Percentiles rank a stretch among this genome's conserved stretches.
phyloP scores from a whole-genome alignment of 2,797 vertebrate genomes.

The Gymnodraco acuticeps region DNA sequence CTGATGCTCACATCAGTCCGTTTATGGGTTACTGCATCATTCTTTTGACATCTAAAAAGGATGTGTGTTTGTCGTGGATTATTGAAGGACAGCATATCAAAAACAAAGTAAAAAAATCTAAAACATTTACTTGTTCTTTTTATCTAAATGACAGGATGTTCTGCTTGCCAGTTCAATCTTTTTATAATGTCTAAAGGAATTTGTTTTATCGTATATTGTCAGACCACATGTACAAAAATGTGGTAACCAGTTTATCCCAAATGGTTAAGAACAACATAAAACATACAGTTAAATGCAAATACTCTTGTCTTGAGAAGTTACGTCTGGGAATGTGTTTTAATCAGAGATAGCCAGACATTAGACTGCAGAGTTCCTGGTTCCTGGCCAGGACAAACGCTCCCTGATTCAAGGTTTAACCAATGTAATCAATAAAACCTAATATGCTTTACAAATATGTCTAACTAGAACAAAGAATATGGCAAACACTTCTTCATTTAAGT shows the following conservation, averaged over 20 bases:
- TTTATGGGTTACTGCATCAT: constrained; percentile 54
- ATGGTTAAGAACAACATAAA: background rate
- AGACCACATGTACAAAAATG: background rate
- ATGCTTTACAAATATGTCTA: background rate
- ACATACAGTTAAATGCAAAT: background rate
- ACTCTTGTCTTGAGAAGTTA: background rate
- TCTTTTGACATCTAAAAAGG: constrained; percentile 46
- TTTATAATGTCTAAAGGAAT: background rate
- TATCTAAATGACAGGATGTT: background rate
- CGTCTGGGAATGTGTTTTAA: background rate
- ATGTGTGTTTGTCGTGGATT: background rate
- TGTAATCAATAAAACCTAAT: background rate
- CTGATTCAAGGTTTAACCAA: background rate
- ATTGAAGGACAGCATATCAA: background rate
- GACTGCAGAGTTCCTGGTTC: no score
- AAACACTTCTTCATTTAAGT: background rate
- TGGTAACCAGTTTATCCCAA: background rate
- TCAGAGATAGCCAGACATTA: background rate
- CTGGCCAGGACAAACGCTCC: no score
- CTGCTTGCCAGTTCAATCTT: background rate
- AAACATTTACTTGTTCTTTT: background rate
- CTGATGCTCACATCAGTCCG: background rate
- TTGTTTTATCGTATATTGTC: background rate
- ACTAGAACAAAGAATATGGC: background rate
- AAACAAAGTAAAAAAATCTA: background rate